Percentiles rank a stretch among this genome's conserved stretches.
phyloP scores from a whole-genome alignment of 2,113 vertebrate genomes.

The Dasypus novemcinctus region DNA sequence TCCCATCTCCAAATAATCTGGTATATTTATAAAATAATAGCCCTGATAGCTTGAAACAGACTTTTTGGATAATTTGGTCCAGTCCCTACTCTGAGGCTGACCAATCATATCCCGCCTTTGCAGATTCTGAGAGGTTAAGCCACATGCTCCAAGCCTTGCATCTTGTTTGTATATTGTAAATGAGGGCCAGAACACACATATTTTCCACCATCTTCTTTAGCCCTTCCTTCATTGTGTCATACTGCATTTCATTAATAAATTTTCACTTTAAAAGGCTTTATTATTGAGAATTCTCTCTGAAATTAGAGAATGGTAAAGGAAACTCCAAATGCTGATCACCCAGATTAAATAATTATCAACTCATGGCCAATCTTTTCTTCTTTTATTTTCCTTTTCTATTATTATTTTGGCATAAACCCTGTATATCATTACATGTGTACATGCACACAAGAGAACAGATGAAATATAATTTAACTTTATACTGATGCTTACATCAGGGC shows the following conservation, averaged over 20 bases:
- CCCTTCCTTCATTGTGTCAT: background rate
- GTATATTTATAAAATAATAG: background rate
- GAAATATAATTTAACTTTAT: constrained; percentile 9
- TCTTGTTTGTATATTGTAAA: background rate
- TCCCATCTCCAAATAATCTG: constrained; percentile 17
- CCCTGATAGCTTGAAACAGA: background rate
- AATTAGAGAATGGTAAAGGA: background rate
- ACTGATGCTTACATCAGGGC: background rate
- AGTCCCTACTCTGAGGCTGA: background rate
- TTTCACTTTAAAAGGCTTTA: background rate
- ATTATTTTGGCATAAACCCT: constrained; percentile 11
- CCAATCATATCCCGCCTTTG: background rate
- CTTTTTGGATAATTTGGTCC: background rate
- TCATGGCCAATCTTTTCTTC: background rate
- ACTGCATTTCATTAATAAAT: background rate
- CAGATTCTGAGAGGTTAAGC: background rate
- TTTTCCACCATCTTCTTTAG: background rate
- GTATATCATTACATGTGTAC: background rate
- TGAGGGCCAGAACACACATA: background rate
- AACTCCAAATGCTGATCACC: background rate
- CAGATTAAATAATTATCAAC: background rate
- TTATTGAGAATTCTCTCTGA: background rate
- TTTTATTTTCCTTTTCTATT: background rate
- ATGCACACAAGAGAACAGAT: background rate
- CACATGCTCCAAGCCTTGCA: background rate